These are phyloP conservation scores for Pseudotriccus pelzelni DNA, from an alignment of 2,797 vertebrate species.

Conservation along the genomic window DNA sequence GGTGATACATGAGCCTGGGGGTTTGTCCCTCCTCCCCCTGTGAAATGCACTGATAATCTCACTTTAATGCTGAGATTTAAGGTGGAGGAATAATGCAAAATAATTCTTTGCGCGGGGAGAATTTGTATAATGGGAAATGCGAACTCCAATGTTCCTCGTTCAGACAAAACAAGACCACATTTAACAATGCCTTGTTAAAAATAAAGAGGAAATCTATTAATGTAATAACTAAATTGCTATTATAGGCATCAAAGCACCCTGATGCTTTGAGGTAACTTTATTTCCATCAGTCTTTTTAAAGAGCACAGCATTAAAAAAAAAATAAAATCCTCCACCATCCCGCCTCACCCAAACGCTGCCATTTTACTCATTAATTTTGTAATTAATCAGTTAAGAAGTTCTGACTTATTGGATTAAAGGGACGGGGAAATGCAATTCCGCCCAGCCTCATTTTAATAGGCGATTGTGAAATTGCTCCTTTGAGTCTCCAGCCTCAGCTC, in stretches of 20 bases:
- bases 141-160: background rate
- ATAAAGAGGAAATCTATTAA: slow-evolving; percentile 32
- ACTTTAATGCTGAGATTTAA: background rate
- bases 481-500: background rate
- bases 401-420: slow-evolving; percentile 56
- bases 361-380: slow-evolving; percentile 58
- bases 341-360: slow-evolving; percentile 12
- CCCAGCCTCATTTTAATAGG: background rate
- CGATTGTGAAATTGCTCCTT: background rate
- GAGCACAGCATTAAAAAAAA: background rate
- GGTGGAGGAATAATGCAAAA: background rate
- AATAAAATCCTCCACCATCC: background rate
- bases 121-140: background rate
- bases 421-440: slow-evolving; percentile 18
- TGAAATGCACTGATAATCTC: background rate
- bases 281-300: slow-evolving; percentile 37
- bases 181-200: slow-evolving; percentile 46
- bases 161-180: slow-evolving; percentile 13
- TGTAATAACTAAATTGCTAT: slow-evolving; percentile 34
- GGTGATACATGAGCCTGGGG: background rate
- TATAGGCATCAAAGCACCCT: slow-evolving; percentile 23
- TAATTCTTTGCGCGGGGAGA: background rate
- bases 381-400: slow-evolving; percentile 63
- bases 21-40: background rate
- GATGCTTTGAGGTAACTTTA: slow-evolving; percentile 52